Conservation (phyloP, 2,113 vertebrate genomes). For the Neoarius graeffei region DNA sequence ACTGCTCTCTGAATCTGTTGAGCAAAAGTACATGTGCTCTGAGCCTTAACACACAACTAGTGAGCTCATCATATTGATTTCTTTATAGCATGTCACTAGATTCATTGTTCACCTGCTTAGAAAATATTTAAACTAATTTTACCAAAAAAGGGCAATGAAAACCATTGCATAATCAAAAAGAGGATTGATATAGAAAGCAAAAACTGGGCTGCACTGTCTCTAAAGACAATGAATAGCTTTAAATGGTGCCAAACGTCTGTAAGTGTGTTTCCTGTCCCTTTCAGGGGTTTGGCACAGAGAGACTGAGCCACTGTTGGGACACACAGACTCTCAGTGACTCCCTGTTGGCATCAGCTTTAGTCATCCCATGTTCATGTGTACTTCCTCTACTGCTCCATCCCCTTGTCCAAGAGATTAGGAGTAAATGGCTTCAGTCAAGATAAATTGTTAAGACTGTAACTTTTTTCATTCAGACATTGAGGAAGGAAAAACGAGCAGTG, state of each 20-base stretch:
- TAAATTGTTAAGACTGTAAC: background rate
- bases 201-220: background rate
- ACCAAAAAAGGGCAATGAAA: background rate
- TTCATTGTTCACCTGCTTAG: background rate
- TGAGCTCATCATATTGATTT: background rate
- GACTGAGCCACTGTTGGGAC: slow-evolving; percentile 58
- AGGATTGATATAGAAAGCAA: background rate
- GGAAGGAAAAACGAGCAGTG: background rate
- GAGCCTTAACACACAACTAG: background rate
- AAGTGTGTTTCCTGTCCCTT: background rate
- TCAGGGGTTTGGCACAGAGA: slow-evolving; percentile 59
- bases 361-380: slow-evolving; percentile 59
- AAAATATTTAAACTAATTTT: background rate
- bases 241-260: slow-evolving; percentile 35
- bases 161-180: background rate
- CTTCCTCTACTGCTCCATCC: background rate
- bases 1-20: background rate
- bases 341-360: slow-evolving; percentile 21
- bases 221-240: slow-evolving; percentile 30
- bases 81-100: background rate
- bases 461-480: background rate
- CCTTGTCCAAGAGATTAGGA: background rate
- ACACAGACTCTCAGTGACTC: slow-evolving; percentile 57
- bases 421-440: background rate
- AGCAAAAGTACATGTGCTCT: background rate